These are phyloP conservation scores for Sphaerophoria rueppellii DNA, from an alignment of 2,888 invertebrate species.

Conservation along the genomic window DNA sequence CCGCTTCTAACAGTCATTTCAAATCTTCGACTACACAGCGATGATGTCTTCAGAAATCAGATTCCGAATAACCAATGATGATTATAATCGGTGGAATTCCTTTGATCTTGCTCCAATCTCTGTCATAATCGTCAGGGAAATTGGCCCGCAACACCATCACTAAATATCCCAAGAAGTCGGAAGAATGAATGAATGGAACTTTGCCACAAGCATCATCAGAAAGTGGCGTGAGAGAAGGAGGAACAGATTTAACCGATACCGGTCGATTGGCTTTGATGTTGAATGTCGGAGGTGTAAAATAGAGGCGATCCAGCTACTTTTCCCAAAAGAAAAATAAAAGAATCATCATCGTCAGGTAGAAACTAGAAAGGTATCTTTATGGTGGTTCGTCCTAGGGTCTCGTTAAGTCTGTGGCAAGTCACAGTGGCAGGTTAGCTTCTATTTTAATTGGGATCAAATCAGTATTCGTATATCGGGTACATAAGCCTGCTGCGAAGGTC, in stretches of 20 bases:
- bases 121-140: conserved; percentile 72
- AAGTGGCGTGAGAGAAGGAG: conserved; percentile 27
- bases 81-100: conserved; percentile 72
- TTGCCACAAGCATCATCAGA: not conserved
- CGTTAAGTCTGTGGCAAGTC: conserved; percentile 35
- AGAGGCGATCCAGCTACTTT: conserved; percentile 69
- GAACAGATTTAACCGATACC: conserved; percentile 14
- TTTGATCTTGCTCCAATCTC: conserved; percentile 69
- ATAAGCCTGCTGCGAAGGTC: conserved; percentile 36
- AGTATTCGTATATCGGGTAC: conserved; percentile 26
- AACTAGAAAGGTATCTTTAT: not conserved
- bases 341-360: conserved; percentile 42
- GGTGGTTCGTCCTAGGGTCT: not conserved
- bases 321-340: conserved; percentile 2
- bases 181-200: conserved; percentile 47
- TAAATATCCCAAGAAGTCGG: conserved; percentile 43
- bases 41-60: conserved; percentile 40
- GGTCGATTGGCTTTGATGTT: conserved; percentile 64
- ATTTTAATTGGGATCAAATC: conserved; percentile 72
- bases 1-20: conserved; percentile 52
- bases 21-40: not conserved
- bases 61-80: conserved; percentile 56
- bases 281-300: conserved; percentile 71
- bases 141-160: conserved; percentile 60
- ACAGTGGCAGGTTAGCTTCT: conserved; percentile 67